phyloP scores from a whole-genome alignment of 2,888 invertebrate genomes.

The Troides aeacus region DNA sequence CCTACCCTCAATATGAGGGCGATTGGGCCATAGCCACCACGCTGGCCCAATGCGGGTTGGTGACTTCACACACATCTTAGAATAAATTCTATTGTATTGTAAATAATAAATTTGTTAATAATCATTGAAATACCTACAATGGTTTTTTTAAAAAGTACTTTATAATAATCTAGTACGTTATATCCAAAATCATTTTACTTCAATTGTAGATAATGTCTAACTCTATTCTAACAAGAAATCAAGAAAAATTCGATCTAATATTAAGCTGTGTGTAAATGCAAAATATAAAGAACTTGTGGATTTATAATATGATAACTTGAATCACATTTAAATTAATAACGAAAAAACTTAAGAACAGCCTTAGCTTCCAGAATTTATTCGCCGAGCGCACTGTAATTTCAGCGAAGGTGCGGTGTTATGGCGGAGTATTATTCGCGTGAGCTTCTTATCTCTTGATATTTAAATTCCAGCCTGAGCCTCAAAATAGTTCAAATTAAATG shows the following conservation, averaged over 20 bases:
- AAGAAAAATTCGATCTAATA: no score
- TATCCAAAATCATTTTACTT: no score
- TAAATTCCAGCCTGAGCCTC: constrained; percentile 51
- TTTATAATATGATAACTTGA: not conserved
- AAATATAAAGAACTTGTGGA: not conserved
- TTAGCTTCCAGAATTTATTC: constrained; percentile 42
- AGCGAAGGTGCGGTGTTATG: constrained; percentile 48
- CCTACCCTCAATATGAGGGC: no score
- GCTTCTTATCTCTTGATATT: constrained; percentile 71
- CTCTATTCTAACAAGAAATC: not conserved
- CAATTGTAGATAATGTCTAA: no score
- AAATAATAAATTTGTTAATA: no score
- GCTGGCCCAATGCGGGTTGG: no score
- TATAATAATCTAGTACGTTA: no score
- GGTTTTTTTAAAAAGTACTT: no score
- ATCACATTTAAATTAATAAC: constrained; percentile 32
- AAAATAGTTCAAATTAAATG: constrained; percentile 56
- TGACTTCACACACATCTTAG: no score
- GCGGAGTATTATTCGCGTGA: constrained; percentile 66
- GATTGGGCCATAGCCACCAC: no score
- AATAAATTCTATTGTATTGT: no score
- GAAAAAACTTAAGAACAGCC: constrained; percentile 39
- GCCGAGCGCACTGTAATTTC: constrained; percentile 59
- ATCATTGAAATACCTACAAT: no score
- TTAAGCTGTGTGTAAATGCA: not conserved